Evolutionary conservation across 2,113 vertebrate genomes (phyloP), one percentile per base, ranked within the genome.

Genomic region (Petrocephalus microphthalmus): DNA sequence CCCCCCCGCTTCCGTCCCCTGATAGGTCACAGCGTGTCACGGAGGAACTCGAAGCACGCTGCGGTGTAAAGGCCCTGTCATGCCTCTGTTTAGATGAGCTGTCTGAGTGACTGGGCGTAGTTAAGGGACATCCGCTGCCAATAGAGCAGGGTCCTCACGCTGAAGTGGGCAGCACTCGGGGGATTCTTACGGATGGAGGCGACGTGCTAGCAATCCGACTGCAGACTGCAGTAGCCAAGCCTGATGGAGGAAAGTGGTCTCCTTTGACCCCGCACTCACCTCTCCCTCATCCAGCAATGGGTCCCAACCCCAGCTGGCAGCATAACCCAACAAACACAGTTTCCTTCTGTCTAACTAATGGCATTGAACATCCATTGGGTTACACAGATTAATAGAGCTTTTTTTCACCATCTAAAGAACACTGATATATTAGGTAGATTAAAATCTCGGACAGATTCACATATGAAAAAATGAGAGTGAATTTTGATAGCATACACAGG

Each of bases 121-220:
- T 93, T 92, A 94, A 93, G 95, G 94, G 93, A 94, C 94, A 92
- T 93, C 92, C 91, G 87, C 90, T 33, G 53, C 53, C 52, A 81
- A 57, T 22, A 33, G 47, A 15, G 78, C 78, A 19, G 93, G 92
- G 92, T 96, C 90, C 91, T 95, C 90, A 92, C 0, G 88, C 94
- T 92, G 93, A 94, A 92, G 92, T 92, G 93, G 95, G 91, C 90
- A 88, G 89, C 93, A 92, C 95, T 95, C 92, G 88, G 89, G 56
- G 94, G 93, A 95, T 93, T 92, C 91, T 93, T 93, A 93, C 92
- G 95, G 94, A 94, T 91, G 93, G 93, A 94, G 95, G 93, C 93
- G 95, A 96, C 95, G 93, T 93, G 94, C 93, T 94, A 95, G 94
- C 94, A 95, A 94, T 93, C 94, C 96, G 93, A 96, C 94, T 94